Percentiles rank a stretch among this genome's conserved stretches.
Conservation (phyloP, 2,888 invertebrate genomes). For the Drosophila ezoana region DNA sequence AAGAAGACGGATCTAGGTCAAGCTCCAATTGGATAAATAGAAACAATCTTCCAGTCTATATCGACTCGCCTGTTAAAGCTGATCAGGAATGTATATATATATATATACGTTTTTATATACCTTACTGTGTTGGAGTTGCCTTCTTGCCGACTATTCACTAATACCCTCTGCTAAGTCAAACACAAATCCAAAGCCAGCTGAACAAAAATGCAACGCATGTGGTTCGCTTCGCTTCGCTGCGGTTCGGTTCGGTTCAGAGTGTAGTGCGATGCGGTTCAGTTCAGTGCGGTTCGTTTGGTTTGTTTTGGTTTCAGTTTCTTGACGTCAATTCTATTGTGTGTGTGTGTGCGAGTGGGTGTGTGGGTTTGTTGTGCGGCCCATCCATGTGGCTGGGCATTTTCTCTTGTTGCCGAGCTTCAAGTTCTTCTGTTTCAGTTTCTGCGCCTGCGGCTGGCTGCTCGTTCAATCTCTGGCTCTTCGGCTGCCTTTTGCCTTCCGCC, state of each 20-base stretch:
- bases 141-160: no score
- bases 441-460: not conserved
- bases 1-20: no score
- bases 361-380: not conserved
- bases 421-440: not conserved
- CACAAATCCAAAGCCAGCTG: slow-evolving; percentile 2
- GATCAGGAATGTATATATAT: no score
- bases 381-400: slow-evolving; percentile 14
- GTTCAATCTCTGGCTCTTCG: not conserved
- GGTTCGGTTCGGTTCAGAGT: slow-evolving; percentile 8
- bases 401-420: slow-evolving; percentile 8
- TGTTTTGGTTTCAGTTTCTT: slow-evolving; percentile 39
- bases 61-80: no score
- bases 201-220: slow-evolving; percentile 27
- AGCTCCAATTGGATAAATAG: no score
- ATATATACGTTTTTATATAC: no score
- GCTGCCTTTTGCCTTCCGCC: no score
- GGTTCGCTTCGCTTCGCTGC: slow-evolving; percentile 14
- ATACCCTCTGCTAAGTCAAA: no score
- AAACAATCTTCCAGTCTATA: no score
- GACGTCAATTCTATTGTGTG: slow-evolving; percentile 20
- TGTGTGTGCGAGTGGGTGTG: not conserved
- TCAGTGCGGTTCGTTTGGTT: slow-evolving; percentile 15
- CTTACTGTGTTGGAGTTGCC: no score
- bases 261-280: slow-evolving; percentile 30